Percentiles rank a stretch among this genome's conserved stretches.
These are phyloP conservation scores for Otolemur crassicaudatus DNA, from an alignment of 2,797 vertebrate genomes.

Conservation along the genomic window DNA sequence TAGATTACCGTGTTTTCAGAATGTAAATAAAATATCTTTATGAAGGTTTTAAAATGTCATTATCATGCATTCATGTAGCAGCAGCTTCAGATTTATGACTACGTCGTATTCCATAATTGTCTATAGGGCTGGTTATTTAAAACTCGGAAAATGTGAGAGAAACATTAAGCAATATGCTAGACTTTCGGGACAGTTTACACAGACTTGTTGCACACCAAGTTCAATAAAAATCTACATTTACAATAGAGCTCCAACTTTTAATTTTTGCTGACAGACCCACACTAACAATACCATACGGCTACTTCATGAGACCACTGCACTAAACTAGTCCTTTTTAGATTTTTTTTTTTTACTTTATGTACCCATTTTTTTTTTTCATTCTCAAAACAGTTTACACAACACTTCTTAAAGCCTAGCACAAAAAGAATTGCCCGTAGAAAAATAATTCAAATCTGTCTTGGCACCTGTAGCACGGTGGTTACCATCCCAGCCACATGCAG, in stretches of 20 bases:
- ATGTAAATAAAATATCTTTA: constrained; percentile 53
- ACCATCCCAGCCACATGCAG: too few species aligned
- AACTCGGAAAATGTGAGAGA: neutral
- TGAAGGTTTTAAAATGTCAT: constrained; percentile 10
- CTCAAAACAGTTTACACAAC: neutral
- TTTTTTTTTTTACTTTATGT: neutral
- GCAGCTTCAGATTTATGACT: neutral
- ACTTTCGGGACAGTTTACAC: neutral
- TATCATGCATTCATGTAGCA: neutral
- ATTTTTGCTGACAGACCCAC: neutral
- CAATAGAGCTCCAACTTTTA: neutral
- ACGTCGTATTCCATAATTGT: neutral
- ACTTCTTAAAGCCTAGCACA: neutral
- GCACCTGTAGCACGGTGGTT: too few species aligned
- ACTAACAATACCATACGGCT: neutral
- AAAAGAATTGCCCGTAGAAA: neutral
- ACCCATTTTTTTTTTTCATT: neutral
- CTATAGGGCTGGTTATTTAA: neutral
- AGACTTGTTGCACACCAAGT: neutral
- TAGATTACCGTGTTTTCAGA: constrained; percentile 6
- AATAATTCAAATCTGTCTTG: neutral
- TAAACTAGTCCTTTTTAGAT: neutral
- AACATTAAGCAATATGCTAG: constrained; percentile 20
- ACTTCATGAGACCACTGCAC: neutral
- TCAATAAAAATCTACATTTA: neutral